Evolutionary conservation across 2,888 invertebrate genomes (phyloP), one percentile per base, ranked within the genome.

Genomic region (Hirtodrosophila histrioides): DNA sequence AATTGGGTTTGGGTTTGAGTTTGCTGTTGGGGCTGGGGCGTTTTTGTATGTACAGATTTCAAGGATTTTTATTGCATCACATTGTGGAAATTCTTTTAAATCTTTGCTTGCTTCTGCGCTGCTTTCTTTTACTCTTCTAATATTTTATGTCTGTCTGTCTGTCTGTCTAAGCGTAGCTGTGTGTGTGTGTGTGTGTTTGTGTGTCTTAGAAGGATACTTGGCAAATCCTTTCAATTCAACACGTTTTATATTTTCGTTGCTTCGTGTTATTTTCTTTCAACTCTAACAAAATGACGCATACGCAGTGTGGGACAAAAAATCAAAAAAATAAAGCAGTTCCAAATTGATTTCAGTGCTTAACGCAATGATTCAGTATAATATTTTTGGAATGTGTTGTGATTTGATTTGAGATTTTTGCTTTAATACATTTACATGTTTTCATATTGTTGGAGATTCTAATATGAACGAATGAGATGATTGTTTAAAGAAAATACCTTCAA

Each of bases 51-150:
- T 73, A 82, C 69, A 66, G 83, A 81, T 81, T 85, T 85, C 81
- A 88, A 80, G 81, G 84, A 85, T 85, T 88, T 89, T 89, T 89
- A 88, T 89, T 75, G 87, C 89, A 80, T 84, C 82, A 88, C 84
- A 81, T 88, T 76, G 87, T 80, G 80, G 81, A 88, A 82, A 86
- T 89, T 86, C 83, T 88, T 89, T 88, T 89, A 89, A 90, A 90
- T 90, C 88, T 84, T 88, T 77, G 82, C 78, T 86, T 82, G 75
- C 79, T 71, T 73, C 70, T 72, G 86, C 77, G 75, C 70, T 86
- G 88, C 86, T 88, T 86, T 80, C 78, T 83, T 61, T 76, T 86
- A 75, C 64, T 83, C 80, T 86, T 87, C 69, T 86, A 87, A 81
- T 71, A 78, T 83, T 70, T 87, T 83, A 87, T 54, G 50, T n/a